phyloP scores from a whole-genome alignment of 1,140 invertebrate species.

The Rhizoglyphus robini region DNA sequence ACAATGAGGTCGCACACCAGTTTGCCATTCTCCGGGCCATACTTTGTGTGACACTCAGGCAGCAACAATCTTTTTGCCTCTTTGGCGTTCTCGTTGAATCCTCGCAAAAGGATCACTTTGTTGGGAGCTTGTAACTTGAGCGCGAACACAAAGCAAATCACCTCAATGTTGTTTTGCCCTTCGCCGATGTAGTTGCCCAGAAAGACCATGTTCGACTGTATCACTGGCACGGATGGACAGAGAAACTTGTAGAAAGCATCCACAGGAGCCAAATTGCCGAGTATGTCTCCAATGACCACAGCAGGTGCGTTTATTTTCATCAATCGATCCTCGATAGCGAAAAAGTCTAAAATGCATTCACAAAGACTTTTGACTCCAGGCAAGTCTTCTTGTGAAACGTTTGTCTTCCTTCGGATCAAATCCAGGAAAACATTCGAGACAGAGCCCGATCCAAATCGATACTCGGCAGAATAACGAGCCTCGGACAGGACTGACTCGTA shows the following conservation, averaged over 20 bases:
- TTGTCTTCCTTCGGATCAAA: neutral
- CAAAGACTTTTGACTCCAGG: no score
- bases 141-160: slow-evolving; percentile 6
- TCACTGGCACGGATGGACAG: no score
- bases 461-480: slow-evolving; percentile 1
- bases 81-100: no score
- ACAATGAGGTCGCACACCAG: neutral
- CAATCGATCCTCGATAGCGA: no score
- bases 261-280: no score
- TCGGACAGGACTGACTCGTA: neutral
- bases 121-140: slow-evolving; percentile 1
- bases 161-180: slow-evolving; percentile 34
- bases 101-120: no score
- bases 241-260: no score
- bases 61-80: slow-evolving; percentile 6
- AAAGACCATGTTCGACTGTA: neutral
- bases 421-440: neutral
- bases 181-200: slow-evolving; percentile 34
- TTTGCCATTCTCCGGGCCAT: neutral
- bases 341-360: no score
- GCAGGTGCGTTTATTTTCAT: no score
- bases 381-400: neutral
- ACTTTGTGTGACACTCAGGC: neutral
- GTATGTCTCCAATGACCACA: no score
- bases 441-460: neutral